Evolutionary conservation across 2,797 vertebrate species (phyloP).

Genomic region (Sebastes dallii): DNA sequence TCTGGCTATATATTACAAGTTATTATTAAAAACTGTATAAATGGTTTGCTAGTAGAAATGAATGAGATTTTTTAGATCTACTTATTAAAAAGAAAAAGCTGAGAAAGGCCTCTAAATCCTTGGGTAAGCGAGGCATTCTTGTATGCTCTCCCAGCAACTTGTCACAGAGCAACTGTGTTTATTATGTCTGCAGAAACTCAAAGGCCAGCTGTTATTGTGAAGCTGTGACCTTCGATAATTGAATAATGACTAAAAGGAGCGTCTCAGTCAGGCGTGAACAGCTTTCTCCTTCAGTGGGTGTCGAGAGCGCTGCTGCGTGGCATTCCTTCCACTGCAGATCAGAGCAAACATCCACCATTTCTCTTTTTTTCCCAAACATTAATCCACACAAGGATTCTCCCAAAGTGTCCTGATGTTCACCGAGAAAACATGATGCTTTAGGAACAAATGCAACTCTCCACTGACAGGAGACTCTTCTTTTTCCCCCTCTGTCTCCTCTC

Average conservation of each 20-base stretch:
- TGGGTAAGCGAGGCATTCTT: constrained; percentile 36
- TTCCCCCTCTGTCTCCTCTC: background rate
- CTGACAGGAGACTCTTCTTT: background rate
- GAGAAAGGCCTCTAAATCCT: background rate
- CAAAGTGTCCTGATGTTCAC: background rate
- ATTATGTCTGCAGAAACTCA: constrained; percentile 50
- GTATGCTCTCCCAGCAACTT: constrained; percentile 51
- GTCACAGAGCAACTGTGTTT: constrained; percentile 44
- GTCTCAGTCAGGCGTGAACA: constrained; percentile 38
- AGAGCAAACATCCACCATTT: background rate
- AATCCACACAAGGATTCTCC: background rate
- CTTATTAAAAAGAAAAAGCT: background rate
- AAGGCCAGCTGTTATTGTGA: constrained; percentile 59
- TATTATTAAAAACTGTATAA: background rate
- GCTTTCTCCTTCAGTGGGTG: constrained; percentile 54
- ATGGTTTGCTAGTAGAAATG: background rate
- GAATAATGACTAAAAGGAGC: constrained; percentile 59
- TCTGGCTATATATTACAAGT: background rate
- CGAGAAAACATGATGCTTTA: background rate
- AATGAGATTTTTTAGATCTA: background rate
- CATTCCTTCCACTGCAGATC: constrained; percentile 53
- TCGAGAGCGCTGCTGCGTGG: constrained; percentile 14
- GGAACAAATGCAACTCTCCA: background rate
- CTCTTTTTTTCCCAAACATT: background rate
- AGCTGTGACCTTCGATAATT: constrained; percentile 73